Evolutionary conservation across 2,888 invertebrate species (phyloP).

Genomic region (Dendrolimus pini): DNA sequence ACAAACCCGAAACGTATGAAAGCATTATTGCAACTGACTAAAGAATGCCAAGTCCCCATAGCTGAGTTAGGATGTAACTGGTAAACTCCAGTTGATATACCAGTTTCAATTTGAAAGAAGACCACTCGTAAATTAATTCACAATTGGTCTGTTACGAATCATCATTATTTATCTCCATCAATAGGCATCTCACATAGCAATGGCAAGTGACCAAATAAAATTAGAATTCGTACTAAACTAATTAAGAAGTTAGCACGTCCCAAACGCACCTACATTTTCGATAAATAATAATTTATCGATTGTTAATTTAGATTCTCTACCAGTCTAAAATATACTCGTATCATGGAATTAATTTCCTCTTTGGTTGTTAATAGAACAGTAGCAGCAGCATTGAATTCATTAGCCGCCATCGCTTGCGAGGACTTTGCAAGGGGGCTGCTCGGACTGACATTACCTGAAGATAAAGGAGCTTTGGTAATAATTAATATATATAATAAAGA

Average conservation of each 20-base stretch:
- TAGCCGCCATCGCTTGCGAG: slow-evolving; percentile 93
- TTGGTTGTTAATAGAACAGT: slow-evolving; percentile 82
- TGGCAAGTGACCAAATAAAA: too few species aligned
- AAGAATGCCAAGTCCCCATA: slow-evolving; percentile 17
- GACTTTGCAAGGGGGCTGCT: slow-evolving; percentile 87
- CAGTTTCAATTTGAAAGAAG: slow-evolving; percentile 48
- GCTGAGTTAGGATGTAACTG: slow-evolving; percentile 39
- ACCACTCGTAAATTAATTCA: slow-evolving; percentile 22
- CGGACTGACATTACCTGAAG: slow-evolving; percentile 82
- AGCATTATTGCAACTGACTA: slow-evolving; percentile 35
- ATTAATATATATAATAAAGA: neutral
- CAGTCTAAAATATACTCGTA: too few species aligned
- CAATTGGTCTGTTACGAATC: too few species aligned
- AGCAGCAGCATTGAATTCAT: slow-evolving; percentile 94
- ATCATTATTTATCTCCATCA: too few species aligned
- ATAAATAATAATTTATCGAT: too few species aligned
- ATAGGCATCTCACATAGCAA: too few species aligned
- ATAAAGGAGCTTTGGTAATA: slow-evolving; percentile 84
- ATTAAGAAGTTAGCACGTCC: too few species aligned
- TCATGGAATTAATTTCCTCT: too few species aligned
- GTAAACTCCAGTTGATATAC: slow-evolving; percentile 53
- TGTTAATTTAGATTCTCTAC: too few species aligned
- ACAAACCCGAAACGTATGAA: slow-evolving; percentile 26
- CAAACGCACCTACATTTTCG: too few species aligned
- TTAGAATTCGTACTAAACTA: too few species aligned